Base-by-base conservation (phyloP, 1,140 invertebrate genomes). In the Nylanderia fulva region DNA sequence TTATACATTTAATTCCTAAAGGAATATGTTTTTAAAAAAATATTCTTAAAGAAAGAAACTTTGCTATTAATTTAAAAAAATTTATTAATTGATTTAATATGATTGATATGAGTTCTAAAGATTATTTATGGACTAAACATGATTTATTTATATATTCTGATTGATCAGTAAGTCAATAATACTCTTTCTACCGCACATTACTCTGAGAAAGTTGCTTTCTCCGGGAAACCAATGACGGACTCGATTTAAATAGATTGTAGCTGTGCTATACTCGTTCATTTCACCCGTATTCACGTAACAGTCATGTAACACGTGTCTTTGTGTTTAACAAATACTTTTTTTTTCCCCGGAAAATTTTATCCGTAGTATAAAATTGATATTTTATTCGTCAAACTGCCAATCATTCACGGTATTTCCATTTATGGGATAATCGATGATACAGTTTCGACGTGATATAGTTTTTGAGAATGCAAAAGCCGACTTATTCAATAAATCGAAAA, bases 181-280 rank as follows among this genome's bases (percentile, higher is more conserved):
- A 29, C n/a, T 36, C 66, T 7, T n/a, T 79, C 24, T 45, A 29
- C n/a, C 77, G 77, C 48, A 18, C 24, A 58, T 71, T 71, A 82
- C n/a, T 27, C 42, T 13, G 77, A 82, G 77, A 82, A 82, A 82
- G 77, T 72, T 33, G 52, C 77, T 82, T 82, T 82, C 77, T 82
- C 77, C 52, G 77, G 77, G 58, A 72, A 82, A 6, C 36, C 66
- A n/a, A 82, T 82, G 77, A 82, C 21, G 24, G 71, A 8, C 33
- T 18, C 24, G 71, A 58, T 80, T 36, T 21, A 33, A 71, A 71
- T 27, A 45, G 45, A 56, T 66, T 58, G 39, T 36, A 45, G 27
- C n/a, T 24, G 11, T 39, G n/a, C 15, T 21, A 11, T 24, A 45
- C 52, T 72, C 36, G 5, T 82, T 80, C 21, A 42, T 80, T 71